Percentiles rank a stretch among this genome's conserved stretches.
Evolutionary conservation across 37 sponge, comb jelly and placozoan genomes (phyloP).

Genomic region (Oopsacas minuta): DNA sequence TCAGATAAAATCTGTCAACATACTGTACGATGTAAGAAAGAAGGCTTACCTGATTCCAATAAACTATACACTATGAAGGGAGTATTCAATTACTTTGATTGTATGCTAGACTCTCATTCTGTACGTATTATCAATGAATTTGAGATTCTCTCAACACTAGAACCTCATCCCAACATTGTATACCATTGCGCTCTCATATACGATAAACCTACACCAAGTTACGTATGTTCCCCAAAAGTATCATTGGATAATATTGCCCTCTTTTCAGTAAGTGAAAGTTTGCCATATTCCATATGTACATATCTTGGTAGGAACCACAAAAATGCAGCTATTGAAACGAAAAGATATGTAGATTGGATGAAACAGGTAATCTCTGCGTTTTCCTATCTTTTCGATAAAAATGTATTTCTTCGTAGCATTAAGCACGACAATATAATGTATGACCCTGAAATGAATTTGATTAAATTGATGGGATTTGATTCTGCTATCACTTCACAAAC

Average conservation of each 20-base stretch:
- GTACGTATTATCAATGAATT: constrained; percentile 49
- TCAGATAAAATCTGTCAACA: neutral
- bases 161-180: constrained; percentile 65
- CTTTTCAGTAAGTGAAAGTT: neutral
- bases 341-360: neutral
- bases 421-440: neutral
- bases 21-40: neutral
- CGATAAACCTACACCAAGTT: constrained; percentile 24
- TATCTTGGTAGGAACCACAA: constrained; percentile 1
- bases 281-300: neutral
- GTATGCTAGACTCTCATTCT: neutral
- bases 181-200: constrained; percentile 77
- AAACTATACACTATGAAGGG: neutral
- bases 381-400: neutral
- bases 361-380: neutral
- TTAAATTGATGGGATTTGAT: neutral
- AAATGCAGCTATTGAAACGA: neutral
- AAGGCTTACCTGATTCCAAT: neutral
- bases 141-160: constrained; percentile 53
- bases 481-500: neutral
- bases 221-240: neutral
- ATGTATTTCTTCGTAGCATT: neutral
- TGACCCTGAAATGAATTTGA: neutral
- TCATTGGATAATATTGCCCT: neutral
- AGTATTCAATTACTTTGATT: constrained; percentile 11